Percentiles rank a stretch among this genome's conserved stretches.
phyloP scores from a whole-genome alignment of 2,113 vertebrate genomes.

The Aphyosemion australe region DNA sequence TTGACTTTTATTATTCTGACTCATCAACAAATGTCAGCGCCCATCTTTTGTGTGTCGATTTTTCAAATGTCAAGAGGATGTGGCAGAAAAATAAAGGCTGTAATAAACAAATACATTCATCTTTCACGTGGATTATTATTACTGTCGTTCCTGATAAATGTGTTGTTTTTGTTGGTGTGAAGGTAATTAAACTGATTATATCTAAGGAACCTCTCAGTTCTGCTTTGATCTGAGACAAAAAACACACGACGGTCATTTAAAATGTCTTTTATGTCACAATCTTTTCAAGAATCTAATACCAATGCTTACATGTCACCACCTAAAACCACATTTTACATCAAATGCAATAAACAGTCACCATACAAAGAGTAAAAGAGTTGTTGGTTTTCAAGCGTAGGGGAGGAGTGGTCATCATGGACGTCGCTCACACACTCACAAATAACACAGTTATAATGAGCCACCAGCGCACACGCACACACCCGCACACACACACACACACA shows the following conservation, averaged over 20 bases:
- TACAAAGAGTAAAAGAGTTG: constrained; percentile 70
- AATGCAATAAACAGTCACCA: constrained; percentile 76
- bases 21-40: constrained; percentile 17
- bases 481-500: constrained; percentile 5
- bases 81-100: constrained; percentile 2
- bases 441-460: no score
- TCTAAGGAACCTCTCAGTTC: no score
- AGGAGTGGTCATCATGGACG: constrained; percentile 6
- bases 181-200: no score
- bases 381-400: constrained; percentile 54
- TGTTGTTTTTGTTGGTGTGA: not conserved
- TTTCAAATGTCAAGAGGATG: constrained; percentile 5
- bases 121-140: not conserved
- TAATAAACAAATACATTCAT: constrained; percentile 1
- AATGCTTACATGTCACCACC: constrained; percentile 77
- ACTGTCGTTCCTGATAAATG: constrained; percentile 17
- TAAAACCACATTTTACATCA: constrained; percentile 77
- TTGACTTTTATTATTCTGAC: constrained; percentile 6
- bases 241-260: constrained; percentile 49
- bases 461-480: constrained; percentile 8
- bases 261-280: constrained; percentile 78
- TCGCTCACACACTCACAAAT: not conserved
- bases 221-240: not conserved
- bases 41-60: constrained; percentile 24
- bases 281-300: constrained; percentile 77